Percentiles rank a stretch among this genome's conserved stretches.
Evolutionary conservation across 2,888 invertebrate species (phyloP).

Genomic region (Helicoverpa assulta): DNA sequence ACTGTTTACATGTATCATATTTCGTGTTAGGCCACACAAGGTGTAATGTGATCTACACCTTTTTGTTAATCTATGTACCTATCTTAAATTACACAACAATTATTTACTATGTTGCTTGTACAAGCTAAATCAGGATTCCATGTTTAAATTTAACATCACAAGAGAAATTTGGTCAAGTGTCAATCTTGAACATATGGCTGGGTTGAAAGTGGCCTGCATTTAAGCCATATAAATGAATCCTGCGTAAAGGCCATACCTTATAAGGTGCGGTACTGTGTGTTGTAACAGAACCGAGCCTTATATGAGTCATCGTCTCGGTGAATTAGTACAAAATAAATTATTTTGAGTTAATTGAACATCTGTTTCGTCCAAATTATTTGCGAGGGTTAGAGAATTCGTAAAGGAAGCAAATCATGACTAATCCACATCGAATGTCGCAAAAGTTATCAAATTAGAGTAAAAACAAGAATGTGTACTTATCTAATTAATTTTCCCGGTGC

Average conservation of each 20-base stretch:
- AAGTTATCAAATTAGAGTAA: constrained; percentile 14
- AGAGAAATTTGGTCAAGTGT: constrained; percentile 85
- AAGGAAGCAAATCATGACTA: constrained; percentile 57
- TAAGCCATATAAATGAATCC: constrained; percentile 87
- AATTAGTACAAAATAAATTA: constrained; percentile 85
- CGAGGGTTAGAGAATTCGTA: constrained; percentile 59
- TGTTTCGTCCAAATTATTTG: constrained; percentile 72
- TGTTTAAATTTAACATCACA: constrained; percentile 48
- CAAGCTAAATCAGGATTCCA: constrained; percentile 47
- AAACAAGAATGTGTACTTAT: neutral
- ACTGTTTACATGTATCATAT: constrained; percentile 61
- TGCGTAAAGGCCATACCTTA: constrained; percentile 87
- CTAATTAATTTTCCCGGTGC: constrained; percentile 10
- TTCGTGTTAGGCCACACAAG: constrained; percentile 66
- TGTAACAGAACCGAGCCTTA: constrained; percentile 81
- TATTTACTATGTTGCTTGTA: constrained; percentile 17
- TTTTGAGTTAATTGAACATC: constrained; percentile 84
- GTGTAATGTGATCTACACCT: constrained; percentile 47
- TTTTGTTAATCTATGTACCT: constrained; percentile 46
- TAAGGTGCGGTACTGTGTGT: constrained; percentile 81
- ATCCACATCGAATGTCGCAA: constrained; percentile 35
- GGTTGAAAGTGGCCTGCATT: constrained; percentile 86
- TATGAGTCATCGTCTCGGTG: constrained; percentile 83
- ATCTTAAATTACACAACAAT: constrained; percentile 50
- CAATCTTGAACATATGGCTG: constrained; percentile 87